A percentile compares a stretch with the other conserved stretches of the same genome.
Conservation (phyloP, 2,888 invertebrate genomes). For the Helleia helle region DNA sequence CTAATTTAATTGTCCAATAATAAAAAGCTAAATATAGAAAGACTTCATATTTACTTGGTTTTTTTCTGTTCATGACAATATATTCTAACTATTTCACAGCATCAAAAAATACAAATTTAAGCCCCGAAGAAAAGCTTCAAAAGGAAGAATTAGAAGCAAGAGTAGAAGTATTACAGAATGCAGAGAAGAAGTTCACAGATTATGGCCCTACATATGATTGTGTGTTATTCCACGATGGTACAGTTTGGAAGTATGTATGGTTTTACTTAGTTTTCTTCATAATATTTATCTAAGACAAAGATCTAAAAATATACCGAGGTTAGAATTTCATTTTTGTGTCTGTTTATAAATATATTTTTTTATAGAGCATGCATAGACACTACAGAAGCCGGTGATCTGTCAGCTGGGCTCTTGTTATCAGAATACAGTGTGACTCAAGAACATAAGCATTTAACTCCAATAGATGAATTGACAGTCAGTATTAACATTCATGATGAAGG, state of each 20-base stretch:
- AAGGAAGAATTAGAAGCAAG: constrained; percentile 93
- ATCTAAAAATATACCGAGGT: background rate
- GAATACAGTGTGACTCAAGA: constrained; percentile 87
- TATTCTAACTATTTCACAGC: constrained; percentile 29
- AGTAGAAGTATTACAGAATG: constrained; percentile 84
- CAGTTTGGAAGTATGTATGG: constrained; percentile 82
- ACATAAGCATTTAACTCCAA: constrained; percentile 81
- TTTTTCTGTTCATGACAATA: too few species aligned
- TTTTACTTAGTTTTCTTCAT: background rate
- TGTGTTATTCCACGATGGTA: constrained; percentile 94
- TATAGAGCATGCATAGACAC: constrained; percentile 88
- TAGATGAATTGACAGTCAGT: constrained; percentile 89
- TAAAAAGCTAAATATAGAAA: too few species aligned
- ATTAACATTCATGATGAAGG: constrained; percentile 95
- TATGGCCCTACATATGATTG: constrained; percentile 94
- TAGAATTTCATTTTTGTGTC: constrained; percentile 4
- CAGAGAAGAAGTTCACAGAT: constrained; percentile 92
- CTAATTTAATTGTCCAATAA: too few species aligned
- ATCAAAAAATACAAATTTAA: constrained; percentile 61
- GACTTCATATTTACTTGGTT: too few species aligned
- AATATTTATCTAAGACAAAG: too few species aligned
- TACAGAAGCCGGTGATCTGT: constrained; percentile 85
- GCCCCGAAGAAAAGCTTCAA: constrained; percentile 81
- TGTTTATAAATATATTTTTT: constrained; percentile 4
- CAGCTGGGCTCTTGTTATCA: constrained; percentile 83